These are phyloP conservation scores for Cataglyphis livida DNA, from an alignment of 2,888 invertebrate genomes.

Conservation along the genomic window DNA sequence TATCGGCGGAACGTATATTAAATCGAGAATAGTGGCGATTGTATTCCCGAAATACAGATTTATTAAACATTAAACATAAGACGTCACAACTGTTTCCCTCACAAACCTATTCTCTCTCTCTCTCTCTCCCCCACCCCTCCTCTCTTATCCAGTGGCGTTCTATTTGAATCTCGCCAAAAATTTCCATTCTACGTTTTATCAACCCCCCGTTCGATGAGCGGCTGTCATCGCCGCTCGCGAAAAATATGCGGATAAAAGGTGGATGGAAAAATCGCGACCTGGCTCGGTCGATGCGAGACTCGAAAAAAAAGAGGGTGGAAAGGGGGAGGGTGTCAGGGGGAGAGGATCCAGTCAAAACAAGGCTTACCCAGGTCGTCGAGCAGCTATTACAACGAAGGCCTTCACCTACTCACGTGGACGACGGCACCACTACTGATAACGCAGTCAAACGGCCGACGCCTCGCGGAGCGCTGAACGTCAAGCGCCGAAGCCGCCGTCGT, in stretches of 20 bases:
- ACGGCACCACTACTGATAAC: conserved; percentile 59
- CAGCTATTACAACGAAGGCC: conserved; percentile 42
- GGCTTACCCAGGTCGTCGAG: conserved; percentile 56
- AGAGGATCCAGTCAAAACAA: conserved; percentile 52
- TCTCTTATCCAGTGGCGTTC: neutral
- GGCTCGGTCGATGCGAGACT: conserved; percentile 40
- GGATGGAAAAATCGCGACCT: conserved; percentile 29
- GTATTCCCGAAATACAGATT: conserved; percentile 41
- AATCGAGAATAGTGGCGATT: neutral
- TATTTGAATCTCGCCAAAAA: conserved; percentile 47
- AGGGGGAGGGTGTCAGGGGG: neutral
- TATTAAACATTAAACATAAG: conserved; percentile 48
- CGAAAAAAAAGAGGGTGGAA: neutral
- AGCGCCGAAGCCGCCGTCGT: conserved; percentile 45
- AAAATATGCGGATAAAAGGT: neutral
- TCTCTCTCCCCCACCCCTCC: no score
- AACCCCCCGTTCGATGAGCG: neutral
- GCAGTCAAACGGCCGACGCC: conserved; percentile 53
- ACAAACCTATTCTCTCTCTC: conserved; percentile 1
- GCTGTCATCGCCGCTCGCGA: neutral
- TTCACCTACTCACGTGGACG: conserved; percentile 52
- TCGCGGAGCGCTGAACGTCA: conserved; percentile 43
- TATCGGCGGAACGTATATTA: neutral
- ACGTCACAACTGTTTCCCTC: conserved; percentile 1
- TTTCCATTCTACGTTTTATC: conserved; percentile 39